Conservation (phyloP, 2,113 vertebrate genomes). For the Pseudorhombus dupliciocellatus region DNA sequence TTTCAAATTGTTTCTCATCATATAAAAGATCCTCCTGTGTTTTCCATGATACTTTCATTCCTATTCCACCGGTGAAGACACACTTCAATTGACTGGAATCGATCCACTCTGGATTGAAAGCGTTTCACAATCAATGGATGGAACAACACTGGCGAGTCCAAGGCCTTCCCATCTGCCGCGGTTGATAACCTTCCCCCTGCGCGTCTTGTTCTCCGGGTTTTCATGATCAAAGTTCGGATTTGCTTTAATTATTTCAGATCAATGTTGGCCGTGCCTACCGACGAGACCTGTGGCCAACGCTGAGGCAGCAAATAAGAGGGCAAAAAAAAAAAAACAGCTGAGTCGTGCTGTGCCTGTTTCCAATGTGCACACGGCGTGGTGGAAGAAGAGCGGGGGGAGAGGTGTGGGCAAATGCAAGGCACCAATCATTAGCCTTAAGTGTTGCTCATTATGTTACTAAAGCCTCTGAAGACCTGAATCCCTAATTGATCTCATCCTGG, state of each 20-base stretch:
- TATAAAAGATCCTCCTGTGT: neutral
- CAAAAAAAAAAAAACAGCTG: conserved; percentile 58
- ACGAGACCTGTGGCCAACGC: conserved; percentile 56
- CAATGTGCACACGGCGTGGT: conserved; percentile 56
- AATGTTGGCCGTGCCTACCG: conserved; percentile 62
- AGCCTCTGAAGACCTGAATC: conserved; percentile 76
- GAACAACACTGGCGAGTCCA: neutral
- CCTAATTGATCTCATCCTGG: conserved; percentile 74
- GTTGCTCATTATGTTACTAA: conserved; percentile 80
- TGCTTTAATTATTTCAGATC: conserved; percentile 78
- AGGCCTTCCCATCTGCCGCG: conserved; percentile 20
- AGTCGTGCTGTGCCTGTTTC: conserved; percentile 54
- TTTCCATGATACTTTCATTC: neutral
- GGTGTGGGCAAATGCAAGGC: conserved; percentile 61
- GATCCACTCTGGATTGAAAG: conserved; percentile 8
- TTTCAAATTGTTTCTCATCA: too few species aligned
- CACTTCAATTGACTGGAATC: neutral
- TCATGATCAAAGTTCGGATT: conserved; percentile 72
- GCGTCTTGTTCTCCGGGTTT: conserved; percentile 41
- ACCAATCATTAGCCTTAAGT: conserved; percentile 79
- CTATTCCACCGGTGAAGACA: neutral
- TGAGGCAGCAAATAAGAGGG: conserved; percentile 72
- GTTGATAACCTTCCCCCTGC: conserved; percentile 20
- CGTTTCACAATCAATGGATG: neutral
- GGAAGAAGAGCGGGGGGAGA: conserved; percentile 15